phyloP scores from a whole-genome alignment of 2,888 invertebrate species.

The Parasteatoda lunata region DNA sequence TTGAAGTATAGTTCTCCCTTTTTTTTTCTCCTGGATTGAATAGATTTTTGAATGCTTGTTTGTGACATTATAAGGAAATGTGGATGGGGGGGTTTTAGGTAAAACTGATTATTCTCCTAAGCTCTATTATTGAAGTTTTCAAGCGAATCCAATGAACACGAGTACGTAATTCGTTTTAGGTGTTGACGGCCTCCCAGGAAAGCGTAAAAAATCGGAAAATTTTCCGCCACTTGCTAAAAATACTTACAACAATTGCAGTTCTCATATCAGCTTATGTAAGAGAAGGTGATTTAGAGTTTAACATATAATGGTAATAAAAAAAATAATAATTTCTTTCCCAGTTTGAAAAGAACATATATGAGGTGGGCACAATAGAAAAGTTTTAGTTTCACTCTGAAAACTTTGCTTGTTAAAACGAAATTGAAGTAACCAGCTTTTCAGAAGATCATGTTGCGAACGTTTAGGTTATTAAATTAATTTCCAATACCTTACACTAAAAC shows the following conservation, averaged over 20 bases:
- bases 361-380: too few relatives aligned
- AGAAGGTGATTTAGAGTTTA: not conserved
- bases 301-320: not conserved
- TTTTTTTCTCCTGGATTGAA: slow-evolving; percentile 37
- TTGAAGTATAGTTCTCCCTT: slow-evolving; percentile 55
- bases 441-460: too few relatives aligned
- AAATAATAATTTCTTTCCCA: not conserved
- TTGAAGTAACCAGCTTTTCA: too few relatives aligned
- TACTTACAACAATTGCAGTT: too few relatives aligned
- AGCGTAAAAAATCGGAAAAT: not conserved
- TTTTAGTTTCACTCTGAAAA: too few relatives aligned
- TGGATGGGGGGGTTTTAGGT: slow-evolving; percentile 24
- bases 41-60: slow-evolving; percentile 52
- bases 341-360: too few relatives aligned
- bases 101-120: not conserved
- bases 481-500: too few relatives aligned
- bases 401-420: too few relatives aligned
- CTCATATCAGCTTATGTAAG: too few relatives aligned
- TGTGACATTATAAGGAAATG: slow-evolving; percentile 24
- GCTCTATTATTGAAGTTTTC: slow-evolving; percentile 27
- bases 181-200: not conserved
- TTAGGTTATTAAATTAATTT: too few relatives aligned
- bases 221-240: too few relatives aligned
- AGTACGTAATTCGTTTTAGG: slow-evolving; percentile 51
- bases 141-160: slow-evolving; percentile 44